Base-by-base conservation (phyloP, 2,888 invertebrate species). In the Tenthredo mesomela region DNA sequence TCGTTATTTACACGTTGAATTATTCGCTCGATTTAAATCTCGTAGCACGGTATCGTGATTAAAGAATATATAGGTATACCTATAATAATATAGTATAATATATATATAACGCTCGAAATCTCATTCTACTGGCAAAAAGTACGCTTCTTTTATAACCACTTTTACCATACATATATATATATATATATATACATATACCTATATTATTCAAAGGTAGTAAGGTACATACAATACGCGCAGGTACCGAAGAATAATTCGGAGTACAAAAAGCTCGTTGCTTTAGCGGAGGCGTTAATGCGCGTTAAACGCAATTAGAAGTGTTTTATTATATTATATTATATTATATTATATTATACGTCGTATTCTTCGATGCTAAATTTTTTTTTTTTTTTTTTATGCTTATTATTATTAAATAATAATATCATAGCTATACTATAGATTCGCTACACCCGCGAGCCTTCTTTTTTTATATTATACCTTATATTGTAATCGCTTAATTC, bases 281-380 rank as follows among this genome's bases (percentile, higher is more conserved):
- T 40, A 47, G 73, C 21, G 25, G 21, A 61, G 75, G 75, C 75
- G 75, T 75, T 29, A 75, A 75, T 21, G 43, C 75, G 43, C 47
- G 75, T 75, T 75, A 75, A 75, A 47, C 75, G 75, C 47, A 75
- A 75, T 75, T 47, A 50, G 21, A 73, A 73, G 43, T 47, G 75
- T 29, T 75, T 75, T 75, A 21, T 25, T 21, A n/a, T 75, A n/a
- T n/a, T n/a, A n/a, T n/a, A n/a, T n/a, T n/a, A n/a, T n/a, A n/a
- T n/a, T n/a, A n/a, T n/a, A n/a, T n/a, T n/a, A 15, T 15, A 15
- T 25, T 21, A 50, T 6, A n/a, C 50, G 18, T 25, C 61, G 61
- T 25, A n/a, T n/a, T 15, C 40, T 73, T 73, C 25, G 47, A 43
- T 73, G 73, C 15, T 47, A 12, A 47, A 9, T 75, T 10, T 29